Base-by-base conservation (phyloP, 2,797 vertebrate species). In the Thripadectes ignobilis region DNA sequence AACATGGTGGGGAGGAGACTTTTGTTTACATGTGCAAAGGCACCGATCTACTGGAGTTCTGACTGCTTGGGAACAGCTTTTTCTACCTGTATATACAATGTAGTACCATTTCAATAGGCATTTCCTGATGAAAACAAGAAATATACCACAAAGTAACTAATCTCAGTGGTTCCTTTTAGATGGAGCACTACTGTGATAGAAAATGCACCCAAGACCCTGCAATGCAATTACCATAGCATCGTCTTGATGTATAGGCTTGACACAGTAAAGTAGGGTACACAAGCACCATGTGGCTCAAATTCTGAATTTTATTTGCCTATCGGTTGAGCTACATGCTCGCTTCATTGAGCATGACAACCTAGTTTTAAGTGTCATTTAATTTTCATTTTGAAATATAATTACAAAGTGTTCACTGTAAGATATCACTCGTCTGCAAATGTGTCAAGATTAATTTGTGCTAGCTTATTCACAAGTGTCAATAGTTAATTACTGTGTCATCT, bases 371-470 rank as follows among this genome's bases (percentile, higher is more conserved):
- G 99, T 99, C 99, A 99, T 99, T 99, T 99, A 99, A 99, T 99
- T 99, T 99, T 99, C 99, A 99, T 99, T 99, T 99, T 99, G 98
- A 99, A 99, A 99, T 99, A 99, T 99, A 99, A 99, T 99, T 99
- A 99, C 99, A 99, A 99, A 99, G 99, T 99, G 99, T 99, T 99
- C 99, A 98, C 99, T 99, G 99, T 99, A 99, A 99, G 99, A 99
- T 99, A 99, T 99, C 98, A 98, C 98, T 99, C 99, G 99, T 99
- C 99, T 99, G 99, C 99, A 99, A 99, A 99, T 99, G 99, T 99
- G 99, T 99, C 99, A 99, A 98, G 99, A 99, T 99, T 99, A 99
- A 99, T 99, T 99, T 99, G 99, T 99, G 99, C 99, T 98, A 98
- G 98, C 99, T 99, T 99, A 99, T 99, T 99, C 99, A 99, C 98